Base-by-base conservation (phyloP, 2,888 invertebrate genomes). In the Eumerus sabulonum region DNA sequence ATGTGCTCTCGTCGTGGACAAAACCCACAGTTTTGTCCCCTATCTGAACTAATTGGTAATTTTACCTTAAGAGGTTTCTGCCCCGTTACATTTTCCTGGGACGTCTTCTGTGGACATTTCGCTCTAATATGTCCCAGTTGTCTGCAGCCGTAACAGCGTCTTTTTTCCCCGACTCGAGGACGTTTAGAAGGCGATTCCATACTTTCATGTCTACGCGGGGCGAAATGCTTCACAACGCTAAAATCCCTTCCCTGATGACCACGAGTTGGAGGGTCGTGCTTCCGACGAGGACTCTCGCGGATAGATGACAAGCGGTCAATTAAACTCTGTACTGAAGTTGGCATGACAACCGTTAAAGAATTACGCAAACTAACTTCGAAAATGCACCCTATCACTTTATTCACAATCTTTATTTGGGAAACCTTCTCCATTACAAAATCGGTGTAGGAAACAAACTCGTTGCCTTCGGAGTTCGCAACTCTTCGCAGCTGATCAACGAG, bases 401-500 rank as follows among this genome's bases (percentile, higher is more conserved):
- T 19, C 0, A 71, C 45, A 13, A 54, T 71, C 19, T 54, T 72
- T 9, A 48, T 16, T n/a, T 54, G 38, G 9, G 54, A 54, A 14
- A 54, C 17, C 16, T 54, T 54, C 16, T 40, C 54, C 54, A 54
- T 40, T 9, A 40, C 54, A 9, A 54, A 38, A 5, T 54, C 40
- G 4, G 17, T 54, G 12, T 54, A 40, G 7, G 40, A 35, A n/a
- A 40, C 18, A 17, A 40, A 40, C 9, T 54, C 54, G 40, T 40
- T 40, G 40, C 40, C 9, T n/a, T 40, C 40, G 3, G 12, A 40
- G n/a, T 40, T 40, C 19, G 68, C 72, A 50, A 81, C 82, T 35
- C 40, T 70, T 40, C 76, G 57, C 27, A 76, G 51, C 59, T 82
- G 72, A 12, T 48, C 53, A 45, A 76, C 60, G 17, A 81, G 53